Evolutionary conservation across 2,888 invertebrate species (phyloP).

Genomic region (Hemicrepidius hirtus): DNA sequence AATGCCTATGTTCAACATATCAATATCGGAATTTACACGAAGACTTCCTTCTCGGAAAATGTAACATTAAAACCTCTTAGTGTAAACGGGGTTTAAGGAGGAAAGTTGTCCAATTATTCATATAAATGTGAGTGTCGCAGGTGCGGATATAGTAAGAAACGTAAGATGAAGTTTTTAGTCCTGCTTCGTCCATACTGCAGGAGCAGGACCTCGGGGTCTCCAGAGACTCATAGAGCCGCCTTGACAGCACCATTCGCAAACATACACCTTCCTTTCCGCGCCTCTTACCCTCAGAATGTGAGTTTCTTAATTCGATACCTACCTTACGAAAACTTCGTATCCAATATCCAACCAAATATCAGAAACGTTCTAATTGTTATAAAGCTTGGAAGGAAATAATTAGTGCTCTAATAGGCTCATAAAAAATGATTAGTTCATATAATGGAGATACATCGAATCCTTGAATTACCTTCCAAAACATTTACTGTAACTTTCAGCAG

Average conservation of each 20-base stretch:
- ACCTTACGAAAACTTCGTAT: slow-evolving; percentile 3
- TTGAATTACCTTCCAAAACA: too few relatives aligned
- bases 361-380: neutral
- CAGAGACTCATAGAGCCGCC: slow-evolving; percentile 67
- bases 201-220: slow-evolving; percentile 64
- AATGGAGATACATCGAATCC: too few relatives aligned
- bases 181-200: slow-evolving; percentile 58
- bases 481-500: too few relatives aligned
- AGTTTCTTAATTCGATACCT: slow-evolving; percentile 41
- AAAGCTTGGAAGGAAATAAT: too few relatives aligned
- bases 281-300: slow-evolving; percentile 63
- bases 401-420: too few relatives aligned
- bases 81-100: slow-evolving; percentile 47
- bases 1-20: slow-evolving; percentile 34
- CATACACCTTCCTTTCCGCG: slow-evolving; percentile 67
- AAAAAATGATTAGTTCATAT: too few relatives aligned
- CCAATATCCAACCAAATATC: too few relatives aligned
- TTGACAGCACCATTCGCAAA: slow-evolving; percentile 70
- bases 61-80: slow-evolving; percentile 37
- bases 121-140: slow-evolving; percentile 67
- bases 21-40: slow-evolving; percentile 34
- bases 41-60: neutral
- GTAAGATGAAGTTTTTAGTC: slow-evolving; percentile 64
- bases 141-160: slow-evolving; percentile 65
- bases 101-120: slow-evolving; percentile 66